These are phyloP conservation scores for Pseudomugil gertrudae DNA, from an alignment of 2,797 vertebrate genomes.

Conservation along the genomic window DNA sequence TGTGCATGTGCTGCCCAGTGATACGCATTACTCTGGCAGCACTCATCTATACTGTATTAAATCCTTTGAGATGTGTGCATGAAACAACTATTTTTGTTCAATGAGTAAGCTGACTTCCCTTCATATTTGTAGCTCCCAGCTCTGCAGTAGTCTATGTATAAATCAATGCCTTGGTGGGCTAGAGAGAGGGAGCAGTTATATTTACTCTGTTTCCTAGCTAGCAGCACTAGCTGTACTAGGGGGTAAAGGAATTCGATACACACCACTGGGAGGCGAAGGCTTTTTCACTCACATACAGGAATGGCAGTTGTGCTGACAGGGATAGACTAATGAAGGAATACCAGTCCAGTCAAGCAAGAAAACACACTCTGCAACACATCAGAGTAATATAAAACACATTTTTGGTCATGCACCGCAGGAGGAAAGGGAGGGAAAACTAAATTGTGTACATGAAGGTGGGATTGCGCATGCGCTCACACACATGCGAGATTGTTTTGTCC, in stretches of 20 bases:
- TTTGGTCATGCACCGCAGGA: conserved; percentile 49
- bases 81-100: conserved; percentile 77
- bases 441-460: conserved; percentile 15
- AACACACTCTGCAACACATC: conserved; percentile 55
- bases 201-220: conserved; percentile 80
- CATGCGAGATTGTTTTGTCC: conserved; percentile 7
- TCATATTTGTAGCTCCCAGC: conserved; percentile 79
- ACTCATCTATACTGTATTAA: conserved; percentile 71
- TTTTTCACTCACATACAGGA: conserved; percentile 58
- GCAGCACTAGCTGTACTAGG: conserved; percentile 73
- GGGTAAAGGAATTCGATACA: conserved; percentile 79
- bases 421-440: conserved; percentile 22
- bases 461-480: background rate
- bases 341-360: conserved; percentile 57
- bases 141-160: conserved; percentile 76
- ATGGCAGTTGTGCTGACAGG: conserved; percentile 66
- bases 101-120: conserved; percentile 78
- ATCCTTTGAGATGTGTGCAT: conserved; percentile 71
- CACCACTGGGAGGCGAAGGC: conserved; percentile 69
- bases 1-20: conserved; percentile 49
- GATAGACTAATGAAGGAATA: conserved; percentile 71
- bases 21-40: conserved; percentile 59
- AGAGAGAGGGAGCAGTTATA: conserved; percentile 77
- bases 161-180: conserved; percentile 81
- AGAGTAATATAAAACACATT: conserved; percentile 56